Conservation (phyloP, 2,888 invertebrate genomes). For the Poecilobothrus nobilitatus region DNA sequence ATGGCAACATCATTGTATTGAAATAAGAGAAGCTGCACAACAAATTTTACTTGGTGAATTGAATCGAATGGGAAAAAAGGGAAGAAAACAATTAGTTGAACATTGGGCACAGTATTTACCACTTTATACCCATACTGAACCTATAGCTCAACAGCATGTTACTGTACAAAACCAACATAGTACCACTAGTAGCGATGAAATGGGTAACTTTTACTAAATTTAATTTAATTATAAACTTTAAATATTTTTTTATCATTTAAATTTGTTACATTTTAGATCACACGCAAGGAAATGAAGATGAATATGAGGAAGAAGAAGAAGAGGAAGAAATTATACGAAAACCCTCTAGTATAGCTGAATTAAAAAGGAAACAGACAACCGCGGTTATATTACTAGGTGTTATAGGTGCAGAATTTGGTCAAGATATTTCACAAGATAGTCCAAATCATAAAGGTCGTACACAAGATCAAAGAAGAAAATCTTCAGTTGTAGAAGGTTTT, state of each 20-base stretch:
- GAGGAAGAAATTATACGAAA: conserved; percentile 78
- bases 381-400: conserved; percentile 95
- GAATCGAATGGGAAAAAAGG: conserved; percentile 61
- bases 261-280: conserved; percentile 11
- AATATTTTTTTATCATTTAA: no score
- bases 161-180: conserved; percentile 23
- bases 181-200: conserved; percentile 26
- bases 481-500: conserved; percentile 77
- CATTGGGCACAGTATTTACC: conserved; percentile 95
- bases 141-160: conserved; percentile 58
- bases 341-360: conserved; percentile 74
- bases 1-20: conserved; percentile 98
- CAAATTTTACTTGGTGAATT: conserved; percentile 90
- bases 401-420: conserved; percentile 96
- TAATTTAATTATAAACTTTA: no score
- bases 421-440: conserved; percentile 73
- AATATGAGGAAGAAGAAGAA: conserved; percentile 79
- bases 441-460: conserved; percentile 33
- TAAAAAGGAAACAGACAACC: conserved; percentile 91
- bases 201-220: conserved; percentile 14
- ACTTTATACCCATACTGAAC: conserved; percentile 71
- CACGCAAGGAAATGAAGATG: conserved; percentile 45
- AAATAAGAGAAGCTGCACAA: conserved; percentile 94
- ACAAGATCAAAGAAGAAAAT: conserved; percentile 53
- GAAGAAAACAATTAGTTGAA: conserved; percentile 86